Evolutionary conservation across 1,140 invertebrate genomes (phyloP), one percentile per base, ranked within the genome.

Genomic region (Heliconius hermathena): DNA sequence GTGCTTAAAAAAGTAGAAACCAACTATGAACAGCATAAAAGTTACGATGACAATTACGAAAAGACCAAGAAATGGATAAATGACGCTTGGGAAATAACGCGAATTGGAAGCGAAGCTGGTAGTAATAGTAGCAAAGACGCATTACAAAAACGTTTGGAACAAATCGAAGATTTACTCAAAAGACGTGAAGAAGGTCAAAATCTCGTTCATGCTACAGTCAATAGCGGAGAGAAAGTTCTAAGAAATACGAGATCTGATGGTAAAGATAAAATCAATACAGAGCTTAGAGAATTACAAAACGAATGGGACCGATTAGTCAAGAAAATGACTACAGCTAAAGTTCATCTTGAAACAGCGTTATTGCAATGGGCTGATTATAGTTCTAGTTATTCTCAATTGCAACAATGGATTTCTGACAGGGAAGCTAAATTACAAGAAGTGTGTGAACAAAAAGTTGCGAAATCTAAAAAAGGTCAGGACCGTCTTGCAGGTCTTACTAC

Each of bases 301-400:
- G 98, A 99, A 84, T 99, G 98, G 98, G 99, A 99, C 90, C 95
- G 97, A 74, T 93, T 99, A 20, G 97, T 98, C 0, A 98, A 98
- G 91, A 99, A 98, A 91, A 97, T 99, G 94, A 98, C 98, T 6
- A 98, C 97, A 18, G 97, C 97, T 1, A 99, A 99, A 95, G 98
- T 99, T 26, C 97, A 98, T 85, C 91, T 99, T 26, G 98, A 99
- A 92, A 98, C 98, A 0, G 97, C 97, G 88, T 95, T 99, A 11
- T 92, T 99, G 2, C 98, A 99, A 96, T 99, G 98, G 98, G 98
- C 98, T n/a, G 98, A 99, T 90, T 99, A 99, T 89, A 98, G 97
- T 88, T 98, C 98, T 29, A 98, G 97, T 22, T 98, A 98, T 84
- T 97, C 97, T 18, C 98, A 99, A 87, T 93, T 99, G 8, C 97